These are phyloP conservation scores for Poeciliopsis paucimaculata DNA, from an alignment of 2,797 vertebrate species.

Conservation along the genomic window DNA sequence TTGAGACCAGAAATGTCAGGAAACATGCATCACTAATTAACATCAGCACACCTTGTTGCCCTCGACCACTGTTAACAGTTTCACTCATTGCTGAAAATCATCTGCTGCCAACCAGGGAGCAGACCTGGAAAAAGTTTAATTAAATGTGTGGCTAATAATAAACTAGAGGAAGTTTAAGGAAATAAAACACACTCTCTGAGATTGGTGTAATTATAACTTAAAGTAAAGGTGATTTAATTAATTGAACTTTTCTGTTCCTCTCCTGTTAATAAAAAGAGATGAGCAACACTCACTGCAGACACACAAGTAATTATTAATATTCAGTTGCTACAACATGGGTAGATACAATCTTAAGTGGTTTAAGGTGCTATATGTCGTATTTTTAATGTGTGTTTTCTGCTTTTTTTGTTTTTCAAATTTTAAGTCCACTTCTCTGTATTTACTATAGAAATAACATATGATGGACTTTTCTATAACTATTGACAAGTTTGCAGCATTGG, in stretches of 20 bases:
- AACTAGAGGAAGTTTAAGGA: conserved; percentile 26
- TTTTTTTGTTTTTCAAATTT: neutral
- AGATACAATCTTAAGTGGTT: neutral
- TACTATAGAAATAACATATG: neutral
- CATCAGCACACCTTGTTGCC: conserved; percentile 30
- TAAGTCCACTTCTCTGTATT: neutral
- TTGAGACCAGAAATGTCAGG: conserved; percentile 15
- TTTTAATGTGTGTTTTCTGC: neutral
- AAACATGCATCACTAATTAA: conserved; percentile 22
- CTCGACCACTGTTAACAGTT: conserved; percentile 39
- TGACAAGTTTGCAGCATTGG: neutral
- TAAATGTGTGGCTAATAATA: conserved; percentile 46
- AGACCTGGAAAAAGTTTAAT: conserved; percentile 59
- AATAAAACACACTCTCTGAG: conserved; percentile 37
- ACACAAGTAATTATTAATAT: conserved; percentile 2
- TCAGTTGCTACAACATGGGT: conserved; percentile 7
- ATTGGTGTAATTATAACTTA: conserved; percentile 64
- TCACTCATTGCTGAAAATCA: conserved; percentile 4
- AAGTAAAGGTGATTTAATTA: conserved; percentile 47
- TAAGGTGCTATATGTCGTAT: neutral
- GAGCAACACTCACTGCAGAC: conserved; percentile 45
- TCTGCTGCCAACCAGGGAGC: conserved; percentile 37
- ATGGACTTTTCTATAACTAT: neutral
- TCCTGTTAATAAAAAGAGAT: conserved; percentile 35
- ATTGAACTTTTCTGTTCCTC: conserved; percentile 39